Evolutionary conservation across 2,888 invertebrate species (phyloP), one percentile per base, ranked within the genome.

Genomic region (Hirtodrosophila confusa): DNA sequence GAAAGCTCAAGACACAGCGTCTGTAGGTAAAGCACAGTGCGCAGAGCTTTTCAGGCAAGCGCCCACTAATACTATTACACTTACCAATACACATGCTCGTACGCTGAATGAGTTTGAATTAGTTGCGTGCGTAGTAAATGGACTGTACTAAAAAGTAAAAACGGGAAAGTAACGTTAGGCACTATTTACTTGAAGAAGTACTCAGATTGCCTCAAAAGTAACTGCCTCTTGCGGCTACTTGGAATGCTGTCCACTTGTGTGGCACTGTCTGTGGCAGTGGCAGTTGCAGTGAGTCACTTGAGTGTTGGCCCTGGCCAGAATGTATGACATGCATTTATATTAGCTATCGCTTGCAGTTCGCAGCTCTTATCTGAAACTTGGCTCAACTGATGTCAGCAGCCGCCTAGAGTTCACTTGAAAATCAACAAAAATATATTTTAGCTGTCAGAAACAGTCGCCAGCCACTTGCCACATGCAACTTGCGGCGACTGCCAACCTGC

Each of bases 311-410:
- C 56, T 45, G 66, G 41, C 51, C 49, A 35, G 61, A 83, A 82
- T 80, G 75, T 61, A 79, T 86, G 75, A 64, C 71, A 63, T 64
- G 65, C 82, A 82, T 80, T 86, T 85, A 69, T 82, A 85, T 85
- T 80, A 72, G 87, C 78, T 44, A 72, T 71, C 69, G 78, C 53
- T 50, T 66, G 80, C 80, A 80, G 66, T 41, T 48, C 39, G 36
- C 39, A 44, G 23, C 45, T 53, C 35, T 33, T 37, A 35, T 35
- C 65, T 45, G 8, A 36, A 40, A 12, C 50, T 43, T 45, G 39
- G 45, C 48, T 58, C 45, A 49, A 44, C 50, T 39, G 66, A 60
- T 67, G 66, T 80, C 62, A 68, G 50, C 69, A 61, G 58, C 17
- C 73, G 54, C 33, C 57, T 66, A 41, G 64, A 74, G 69, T 56